phyloP scores from a whole-genome alignment of 1,140 invertebrate genomes.

The Cotesia vestalis region DNA sequence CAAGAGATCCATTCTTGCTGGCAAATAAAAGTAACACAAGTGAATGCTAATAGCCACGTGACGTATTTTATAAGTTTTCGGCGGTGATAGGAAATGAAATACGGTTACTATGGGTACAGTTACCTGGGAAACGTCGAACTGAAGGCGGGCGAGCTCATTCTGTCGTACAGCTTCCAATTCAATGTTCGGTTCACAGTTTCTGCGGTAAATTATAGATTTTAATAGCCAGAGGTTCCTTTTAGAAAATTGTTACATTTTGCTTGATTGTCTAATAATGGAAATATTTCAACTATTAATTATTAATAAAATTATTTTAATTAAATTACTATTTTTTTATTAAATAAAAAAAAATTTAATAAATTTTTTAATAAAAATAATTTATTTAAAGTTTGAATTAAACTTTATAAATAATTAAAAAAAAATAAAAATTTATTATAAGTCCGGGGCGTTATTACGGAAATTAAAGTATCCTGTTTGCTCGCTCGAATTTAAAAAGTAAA shows the following conservation, averaged over 20 bases:
- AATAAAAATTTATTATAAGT: background rate
- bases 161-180: background rate
- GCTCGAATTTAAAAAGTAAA: background rate
- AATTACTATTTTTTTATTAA: too few species aligned
- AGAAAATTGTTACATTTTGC: background rate
- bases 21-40: too few species aligned
- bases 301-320: background rate
- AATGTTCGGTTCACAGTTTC: background rate
- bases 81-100: slow-evolving; percentile 52
- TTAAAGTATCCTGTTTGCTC: background rate
- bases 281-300: background rate
- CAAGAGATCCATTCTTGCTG: too few species aligned
- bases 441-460: background rate
- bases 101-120: slow-evolving; percentile 56
- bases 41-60: too few species aligned
- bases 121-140: slow-evolving; percentile 52
- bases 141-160: too few species aligned
- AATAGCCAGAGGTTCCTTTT: slow-evolving; percentile 4
- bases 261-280: background rate
- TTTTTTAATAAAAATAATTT: too few species aligned
- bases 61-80: slow-evolving; percentile 13
- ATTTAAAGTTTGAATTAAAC: too few species aligned
- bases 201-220: slow-evolving; percentile 23
- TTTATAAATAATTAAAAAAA: too few species aligned
- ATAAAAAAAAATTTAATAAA: too few species aligned